Evolutionary conservation across 2,888 invertebrate species (phyloP).

Genomic region (Physocephala rufipes): DNA sequence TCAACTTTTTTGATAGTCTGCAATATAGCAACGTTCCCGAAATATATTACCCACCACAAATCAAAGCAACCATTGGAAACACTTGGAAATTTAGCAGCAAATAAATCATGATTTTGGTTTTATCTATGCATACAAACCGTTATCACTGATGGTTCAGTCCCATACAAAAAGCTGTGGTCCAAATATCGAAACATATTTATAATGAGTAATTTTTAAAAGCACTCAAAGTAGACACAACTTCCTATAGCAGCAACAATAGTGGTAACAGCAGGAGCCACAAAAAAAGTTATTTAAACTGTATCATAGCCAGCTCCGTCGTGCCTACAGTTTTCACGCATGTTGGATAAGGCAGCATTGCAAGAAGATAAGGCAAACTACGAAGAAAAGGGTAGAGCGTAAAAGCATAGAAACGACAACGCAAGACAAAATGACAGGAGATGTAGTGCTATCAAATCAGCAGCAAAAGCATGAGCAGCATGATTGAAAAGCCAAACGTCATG

Average conservation of each 20-base stretch:
- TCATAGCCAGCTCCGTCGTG: slow-evolving; percentile 8
- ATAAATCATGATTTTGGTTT: background rate
- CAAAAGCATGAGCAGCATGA: too few relatives aligned
- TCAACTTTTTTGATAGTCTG: background rate
- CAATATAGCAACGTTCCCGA: background rate
- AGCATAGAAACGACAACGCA: background rate
- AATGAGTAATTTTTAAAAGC: background rate
- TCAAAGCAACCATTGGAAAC: background rate
- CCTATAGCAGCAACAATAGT: background rate
- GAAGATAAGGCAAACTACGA: background rate
- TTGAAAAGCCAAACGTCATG: too few relatives aligned
- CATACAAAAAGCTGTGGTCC: too few relatives aligned
- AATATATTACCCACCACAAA: background rate
- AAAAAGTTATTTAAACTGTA: slow-evolving; percentile 20
- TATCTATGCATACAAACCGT: background rate
- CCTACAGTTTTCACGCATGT: slow-evolving; percentile 9
- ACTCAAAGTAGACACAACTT: background rate
- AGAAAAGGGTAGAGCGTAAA: too few relatives aligned
- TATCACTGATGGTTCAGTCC: background rate
- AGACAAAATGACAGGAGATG: too few relatives aligned
- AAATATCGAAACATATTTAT: too few relatives aligned
- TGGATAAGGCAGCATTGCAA: background rate
- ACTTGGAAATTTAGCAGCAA: background rate
- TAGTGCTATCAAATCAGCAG: too few relatives aligned
- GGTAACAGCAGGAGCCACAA: background rate